Evolutionary conservation across 2,797 vertebrate genomes (phyloP).

Genomic region (Muscicapa comitata): DNA sequence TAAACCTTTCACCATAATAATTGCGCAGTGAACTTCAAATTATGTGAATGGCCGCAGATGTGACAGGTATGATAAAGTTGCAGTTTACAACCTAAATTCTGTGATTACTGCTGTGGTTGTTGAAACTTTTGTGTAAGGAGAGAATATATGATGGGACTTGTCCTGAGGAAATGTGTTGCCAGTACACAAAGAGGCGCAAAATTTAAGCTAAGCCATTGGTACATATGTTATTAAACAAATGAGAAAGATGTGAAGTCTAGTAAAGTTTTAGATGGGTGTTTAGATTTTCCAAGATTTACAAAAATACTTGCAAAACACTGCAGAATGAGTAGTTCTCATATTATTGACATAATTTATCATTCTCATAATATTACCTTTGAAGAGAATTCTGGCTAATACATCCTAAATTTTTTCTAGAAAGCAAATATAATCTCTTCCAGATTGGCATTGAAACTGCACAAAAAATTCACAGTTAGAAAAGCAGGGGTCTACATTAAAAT

Average conservation of each 20-base stretch:
- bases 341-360: background rate
- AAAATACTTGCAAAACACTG: background rate
- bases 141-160: background rate
- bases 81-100: background rate
- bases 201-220: background rate
- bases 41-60: background rate
- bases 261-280: background rate
- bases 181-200: background rate
- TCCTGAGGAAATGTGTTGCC: background rate
- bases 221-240: background rate
- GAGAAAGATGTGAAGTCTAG: background rate
- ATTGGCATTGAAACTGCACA: background rate
- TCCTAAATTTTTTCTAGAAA: background rate
- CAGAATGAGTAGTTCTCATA: background rate
- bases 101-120: background rate
- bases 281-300: background rate
- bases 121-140: background rate
- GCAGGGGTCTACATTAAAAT: background rate
- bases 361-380: background rate
- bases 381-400: background rate
- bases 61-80: background rate
- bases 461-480: background rate
- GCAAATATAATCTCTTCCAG: background rate
- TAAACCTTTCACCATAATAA: background rate
- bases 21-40: background rate